A percentile compares a stretch with the other conserved stretches of the same genome.
These are phyloP conservation scores for Cyclargus thomasi DNA, from an alignment of 1,140 invertebrate species.

Conservation along the genomic window DNA sequence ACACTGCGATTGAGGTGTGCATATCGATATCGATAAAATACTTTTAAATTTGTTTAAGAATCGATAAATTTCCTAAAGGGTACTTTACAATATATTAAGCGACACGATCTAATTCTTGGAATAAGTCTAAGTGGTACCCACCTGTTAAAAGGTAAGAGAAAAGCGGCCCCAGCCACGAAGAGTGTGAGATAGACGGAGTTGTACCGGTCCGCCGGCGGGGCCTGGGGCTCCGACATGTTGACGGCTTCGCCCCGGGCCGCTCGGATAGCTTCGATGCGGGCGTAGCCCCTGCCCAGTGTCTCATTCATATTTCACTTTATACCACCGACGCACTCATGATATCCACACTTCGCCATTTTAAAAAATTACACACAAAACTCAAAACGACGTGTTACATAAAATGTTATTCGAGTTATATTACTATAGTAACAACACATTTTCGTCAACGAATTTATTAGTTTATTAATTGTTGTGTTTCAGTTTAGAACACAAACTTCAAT, in stretches of 20 bases:
- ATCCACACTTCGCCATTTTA: not conserved
- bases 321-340: slow-evolving; percentile 24
- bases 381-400: slow-evolving; percentile 1
- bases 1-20: no score
- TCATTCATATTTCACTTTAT: slow-evolving; percentile 77
- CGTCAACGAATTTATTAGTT: no score
- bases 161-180: slow-evolving; percentile 90
- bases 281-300: slow-evolving; percentile 80
- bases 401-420: not conserved
- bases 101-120: no score
- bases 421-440: slow-evolving; percentile 2
- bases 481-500: no score
- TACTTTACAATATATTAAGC: no score
- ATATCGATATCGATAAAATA: no score
- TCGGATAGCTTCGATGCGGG: slow-evolving; percentile 71
- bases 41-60: no score
- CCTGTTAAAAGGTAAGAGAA: slow-evolving; percentile 94
- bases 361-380: not conserved
- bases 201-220: slow-evolving; percentile 83
- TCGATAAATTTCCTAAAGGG: no score
- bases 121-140: slow-evolving; percentile 43
- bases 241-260: slow-evolving; percentile 55
- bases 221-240: slow-evolving; percentile 63
- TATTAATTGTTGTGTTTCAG: no score
- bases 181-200: slow-evolving; percentile 88